Conservation (phyloP, 2,113 vertebrate genomes). For the Raja brachyura region DNA sequence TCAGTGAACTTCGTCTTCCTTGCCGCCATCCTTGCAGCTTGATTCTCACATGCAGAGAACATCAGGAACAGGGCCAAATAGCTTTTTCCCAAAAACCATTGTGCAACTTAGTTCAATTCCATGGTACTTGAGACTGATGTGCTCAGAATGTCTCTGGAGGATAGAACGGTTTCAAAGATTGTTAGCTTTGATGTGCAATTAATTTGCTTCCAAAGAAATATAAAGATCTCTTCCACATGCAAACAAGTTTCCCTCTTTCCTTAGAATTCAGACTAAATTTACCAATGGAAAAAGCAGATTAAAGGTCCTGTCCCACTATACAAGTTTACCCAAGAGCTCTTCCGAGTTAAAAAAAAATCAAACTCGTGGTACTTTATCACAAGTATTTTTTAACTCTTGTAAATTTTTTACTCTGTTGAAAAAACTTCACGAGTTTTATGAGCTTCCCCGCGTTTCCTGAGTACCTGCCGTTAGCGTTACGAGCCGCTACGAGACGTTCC, state of each 20-base stretch:
- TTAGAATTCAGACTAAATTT: background rate
- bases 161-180: no score
- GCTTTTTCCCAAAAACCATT: background rate
- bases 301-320: no score
- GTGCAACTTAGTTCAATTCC: background rate
- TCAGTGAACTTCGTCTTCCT: background rate
- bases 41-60: background rate
- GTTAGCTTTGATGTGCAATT: background rate
- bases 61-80: background rate
- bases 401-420: no score
- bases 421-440: no score
- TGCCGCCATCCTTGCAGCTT: background rate
- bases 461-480: no score
- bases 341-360: no score
- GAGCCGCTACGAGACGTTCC: no score
- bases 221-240: background rate
- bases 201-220: slow-evolving; percentile 8
- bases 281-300: no score
- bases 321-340: no score
- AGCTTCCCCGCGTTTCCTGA: no score
- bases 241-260: background rate
- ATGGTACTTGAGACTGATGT: background rate
- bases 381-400: no score
- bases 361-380: no score
- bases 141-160: background rate